Evolutionary conservation across 2,113 vertebrate genomes (phyloP), one percentile per base, ranked within the genome.

Genomic region (Felis catus): DNA sequence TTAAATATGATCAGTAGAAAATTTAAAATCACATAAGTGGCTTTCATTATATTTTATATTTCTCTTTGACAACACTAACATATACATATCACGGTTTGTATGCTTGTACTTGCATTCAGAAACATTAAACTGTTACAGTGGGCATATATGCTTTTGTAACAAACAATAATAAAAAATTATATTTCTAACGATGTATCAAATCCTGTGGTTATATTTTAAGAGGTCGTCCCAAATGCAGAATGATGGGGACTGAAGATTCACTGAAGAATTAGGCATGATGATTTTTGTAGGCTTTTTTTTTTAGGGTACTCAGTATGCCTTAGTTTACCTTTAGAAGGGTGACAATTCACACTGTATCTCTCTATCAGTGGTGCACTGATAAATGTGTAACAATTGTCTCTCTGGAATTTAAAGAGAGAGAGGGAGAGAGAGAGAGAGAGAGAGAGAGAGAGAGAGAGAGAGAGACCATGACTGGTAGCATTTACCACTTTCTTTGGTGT

Each of bases 31-130:
- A 89, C 2, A 74, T 9, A 88, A 27, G 4, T 36, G 48, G 29
- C 23, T 66, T 95, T 61, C 3, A 78, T 74, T 91, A 36, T 48
- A 55, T 94, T 91, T 94, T 85, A 55, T 41, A 80, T 93, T 90
- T 92, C 29, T 74, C 45, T n/a, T 89, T 92, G 92, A 45, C 21
- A 96, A 55, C 21, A 92, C 5, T 70, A 14, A 31, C 45, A 48
- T 23, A 45, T 15, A 71, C 5, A 68, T n/a, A 79, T 89, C 83
- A 74, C 51, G 15, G 21, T 63, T 48, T 68, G 5, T 27, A 93
- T 41, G 55, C 79, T 61, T 96, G 1, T 23, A 70, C 6, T 71
- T 86, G 8, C 73, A 82, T 73, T 97, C n/a, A 94, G 87, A 95
- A 91, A 88, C 33, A 85, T 79, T 82, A 79, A 79, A 45, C 19